Conservation (phyloP, 2,113 vertebrate species). For the Etia nguti region DNA sequence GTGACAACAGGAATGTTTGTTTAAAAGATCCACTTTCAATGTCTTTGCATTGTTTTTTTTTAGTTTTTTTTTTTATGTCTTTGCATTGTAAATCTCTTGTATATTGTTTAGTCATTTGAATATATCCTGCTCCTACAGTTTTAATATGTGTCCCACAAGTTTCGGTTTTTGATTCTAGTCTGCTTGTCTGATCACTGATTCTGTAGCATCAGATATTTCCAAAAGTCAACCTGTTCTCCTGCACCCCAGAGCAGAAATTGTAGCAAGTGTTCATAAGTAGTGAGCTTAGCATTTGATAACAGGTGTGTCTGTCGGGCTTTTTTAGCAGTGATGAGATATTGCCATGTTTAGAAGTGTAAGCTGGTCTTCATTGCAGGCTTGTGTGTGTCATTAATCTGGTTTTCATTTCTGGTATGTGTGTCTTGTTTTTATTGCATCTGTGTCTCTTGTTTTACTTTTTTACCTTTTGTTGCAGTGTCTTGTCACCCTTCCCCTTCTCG, state of each 20-base stretch:
- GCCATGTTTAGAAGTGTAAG: neutral
- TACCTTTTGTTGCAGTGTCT: neutral
- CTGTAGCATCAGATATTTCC: neutral
- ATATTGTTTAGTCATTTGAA: neutral
- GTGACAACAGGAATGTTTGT: neutral
- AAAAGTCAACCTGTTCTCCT: neutral
- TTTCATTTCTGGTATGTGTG: neutral
- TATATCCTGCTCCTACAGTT: neutral
- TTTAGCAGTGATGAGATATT: neutral
- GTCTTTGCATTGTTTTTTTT: neutral
- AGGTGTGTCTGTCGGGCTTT: neutral
- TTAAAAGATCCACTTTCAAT: neutral
- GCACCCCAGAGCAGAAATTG: neutral
- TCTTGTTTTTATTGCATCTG: neutral
- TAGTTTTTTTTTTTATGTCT: too few species aligned
- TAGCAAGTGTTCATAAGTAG: neutral
- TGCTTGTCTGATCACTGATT: neutral
- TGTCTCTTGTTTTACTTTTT: neutral
- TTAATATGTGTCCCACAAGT: neutral
- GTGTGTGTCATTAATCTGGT: neutral
- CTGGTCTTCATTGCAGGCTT: neutral
- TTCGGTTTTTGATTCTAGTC: neutral
- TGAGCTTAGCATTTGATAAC: neutral
- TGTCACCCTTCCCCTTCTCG: neutral
- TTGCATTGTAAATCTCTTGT: neutral